phyloP scores from a whole-genome alignment of 2,888 invertebrate species.

The Lapara coniferarum region DNA sequence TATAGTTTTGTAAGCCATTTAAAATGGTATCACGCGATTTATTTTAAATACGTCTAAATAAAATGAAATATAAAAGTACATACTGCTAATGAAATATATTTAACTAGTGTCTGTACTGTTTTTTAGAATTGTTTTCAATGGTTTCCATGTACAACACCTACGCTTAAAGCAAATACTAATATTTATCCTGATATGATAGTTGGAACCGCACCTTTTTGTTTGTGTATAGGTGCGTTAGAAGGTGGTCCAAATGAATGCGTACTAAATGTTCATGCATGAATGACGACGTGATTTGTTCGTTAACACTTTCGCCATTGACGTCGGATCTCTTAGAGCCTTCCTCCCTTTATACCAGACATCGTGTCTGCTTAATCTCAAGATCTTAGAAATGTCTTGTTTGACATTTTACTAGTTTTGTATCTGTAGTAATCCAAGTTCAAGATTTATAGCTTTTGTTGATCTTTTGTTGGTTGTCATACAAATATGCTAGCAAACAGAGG shows the following conservation, averaged over 20 bases:
- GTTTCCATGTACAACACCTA: conserved; percentile 5
- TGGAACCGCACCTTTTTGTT: conserved; percentile 25
- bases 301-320: conserved; percentile 16
- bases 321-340: background rate
- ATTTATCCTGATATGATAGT: conserved; percentile 22
- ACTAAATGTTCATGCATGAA: conserved; percentile 12
- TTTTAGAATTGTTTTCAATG: background rate
- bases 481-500: no score
- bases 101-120: background rate
- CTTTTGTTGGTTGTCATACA: no score
- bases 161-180: conserved; percentile 16
- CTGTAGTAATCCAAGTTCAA: no score
- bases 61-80: background rate
- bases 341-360: background rate
- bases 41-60: background rate
- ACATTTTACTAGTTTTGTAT: no score
- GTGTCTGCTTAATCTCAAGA: background rate
- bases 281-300: conserved; percentile 12
- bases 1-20: background rate
- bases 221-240: conserved; percentile 19
- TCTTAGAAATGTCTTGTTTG: background rate
- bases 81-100: background rate
- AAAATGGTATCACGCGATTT: background rate
- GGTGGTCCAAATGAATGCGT: conserved; percentile 17
- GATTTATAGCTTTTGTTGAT: no score